Conservation (phyloP, 2,888 invertebrate species). For the Tribolium freemani region DNA sequence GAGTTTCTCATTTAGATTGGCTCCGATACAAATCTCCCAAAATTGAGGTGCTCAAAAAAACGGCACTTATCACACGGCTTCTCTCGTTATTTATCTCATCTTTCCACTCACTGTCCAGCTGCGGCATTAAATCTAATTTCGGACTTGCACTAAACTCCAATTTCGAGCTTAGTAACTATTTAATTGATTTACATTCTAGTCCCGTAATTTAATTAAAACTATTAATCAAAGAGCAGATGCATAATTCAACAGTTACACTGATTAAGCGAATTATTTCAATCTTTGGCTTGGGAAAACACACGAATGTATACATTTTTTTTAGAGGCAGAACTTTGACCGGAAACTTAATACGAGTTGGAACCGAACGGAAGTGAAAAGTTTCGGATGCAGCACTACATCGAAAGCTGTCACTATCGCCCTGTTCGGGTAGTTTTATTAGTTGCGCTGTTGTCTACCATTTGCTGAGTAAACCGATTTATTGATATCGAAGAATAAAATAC, state of each 20-base stretch:
- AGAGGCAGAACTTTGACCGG: slow-evolving; percentile 33
- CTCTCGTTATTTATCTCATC: slow-evolving; percentile 6
- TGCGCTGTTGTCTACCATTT: slow-evolving; percentile 46
- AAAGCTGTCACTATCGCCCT: slow-evolving; percentile 39
- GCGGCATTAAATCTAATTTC: slow-evolving; percentile 35
- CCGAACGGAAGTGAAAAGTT: slow-evolving; percentile 46
- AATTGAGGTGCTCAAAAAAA: slow-evolving; percentile 17
- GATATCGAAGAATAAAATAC: slow-evolving; percentile 42
- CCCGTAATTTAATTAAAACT: slow-evolving; percentile 43
- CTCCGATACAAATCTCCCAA: slow-evolving; percentile 43
- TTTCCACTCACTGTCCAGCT: slow-evolving; percentile 1
- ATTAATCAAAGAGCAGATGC: slow-evolving; percentile 36
- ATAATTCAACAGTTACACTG: slow-evolving; percentile 30
- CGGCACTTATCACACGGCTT: not conserved
- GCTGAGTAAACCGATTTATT: slow-evolving; percentile 49
- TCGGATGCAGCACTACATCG: slow-evolving; percentile 35
- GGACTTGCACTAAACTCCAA: slow-evolving; percentile 37
- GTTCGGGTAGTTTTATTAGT: slow-evolving; percentile 47
- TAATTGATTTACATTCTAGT: slow-evolving; percentile 44
- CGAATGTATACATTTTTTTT: not conserved
- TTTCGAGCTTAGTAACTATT: slow-evolving; percentile 38
- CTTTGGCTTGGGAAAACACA: not conserved
- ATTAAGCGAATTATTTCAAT: slow-evolving; percentile 27
- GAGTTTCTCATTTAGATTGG: slow-evolving; percentile 52
- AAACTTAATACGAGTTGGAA: slow-evolving; percentile 43